phyloP scores from a whole-genome alignment of 2,797 vertebrate genomes.

The Rhyacichthys aspro region DNA sequence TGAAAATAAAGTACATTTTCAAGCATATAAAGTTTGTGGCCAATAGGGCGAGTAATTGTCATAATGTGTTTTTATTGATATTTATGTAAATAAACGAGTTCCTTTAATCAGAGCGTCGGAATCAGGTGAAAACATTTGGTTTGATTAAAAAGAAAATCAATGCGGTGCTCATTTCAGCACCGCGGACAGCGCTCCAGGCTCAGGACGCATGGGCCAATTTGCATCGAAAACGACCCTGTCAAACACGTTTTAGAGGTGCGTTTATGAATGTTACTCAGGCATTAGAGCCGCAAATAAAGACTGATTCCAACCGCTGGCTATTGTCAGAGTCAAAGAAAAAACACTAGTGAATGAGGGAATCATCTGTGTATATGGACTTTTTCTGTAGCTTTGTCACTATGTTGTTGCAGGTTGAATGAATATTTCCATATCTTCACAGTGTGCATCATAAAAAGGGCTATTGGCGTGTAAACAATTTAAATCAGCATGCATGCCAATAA shows the following conservation, averaged over 20 bases:
- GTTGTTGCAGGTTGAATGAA: no score
- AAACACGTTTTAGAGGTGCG: slow-evolving; percentile 63
- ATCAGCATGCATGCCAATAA: no score
- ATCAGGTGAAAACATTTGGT: slow-evolving; percentile 62
- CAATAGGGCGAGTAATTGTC: slow-evolving; percentile 78
- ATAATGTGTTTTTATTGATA: slow-evolving; percentile 80
- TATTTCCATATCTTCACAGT: no score
- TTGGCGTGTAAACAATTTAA: no score
- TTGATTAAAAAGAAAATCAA: slow-evolving; percentile 50
- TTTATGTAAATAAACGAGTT: slow-evolving; percentile 80
- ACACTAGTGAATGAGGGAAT: not conserved
- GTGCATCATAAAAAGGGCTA: no score
- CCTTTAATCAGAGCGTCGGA: slow-evolving; percentile 67
- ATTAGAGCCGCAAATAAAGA: slow-evolving; percentile 50
- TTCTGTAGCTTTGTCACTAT: no score
- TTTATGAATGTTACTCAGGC: slow-evolving; percentile 62
- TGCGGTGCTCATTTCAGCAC: slow-evolving; percentile 47
- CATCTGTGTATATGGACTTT: not conserved
- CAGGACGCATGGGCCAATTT: slow-evolving; percentile 59
- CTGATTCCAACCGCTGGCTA: slow-evolving; percentile 12
- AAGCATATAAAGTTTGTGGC: slow-evolving; percentile 80
- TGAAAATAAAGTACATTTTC: slow-evolving; percentile 85
- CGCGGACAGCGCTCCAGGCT: slow-evolving; percentile 39
- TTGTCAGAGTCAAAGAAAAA: slow-evolving; percentile 3
- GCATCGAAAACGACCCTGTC: slow-evolving; percentile 67